Percentiles rank a stretch among this genome's conserved stretches.
Conservation (phyloP, 2,113 vertebrate species). For the Taxidea taxus region DNA sequence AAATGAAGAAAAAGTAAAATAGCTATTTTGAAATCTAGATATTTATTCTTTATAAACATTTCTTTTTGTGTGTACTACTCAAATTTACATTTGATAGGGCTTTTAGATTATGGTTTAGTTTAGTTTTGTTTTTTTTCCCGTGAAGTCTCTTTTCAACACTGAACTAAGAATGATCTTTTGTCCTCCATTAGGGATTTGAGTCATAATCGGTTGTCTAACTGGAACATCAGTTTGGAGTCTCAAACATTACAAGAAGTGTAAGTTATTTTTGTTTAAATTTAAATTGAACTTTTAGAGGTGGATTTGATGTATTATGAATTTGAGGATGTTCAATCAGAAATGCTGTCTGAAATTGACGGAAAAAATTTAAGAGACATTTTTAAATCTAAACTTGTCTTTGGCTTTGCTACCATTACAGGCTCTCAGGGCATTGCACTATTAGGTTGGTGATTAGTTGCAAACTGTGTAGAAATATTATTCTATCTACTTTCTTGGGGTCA, state of each 20-base stretch:
- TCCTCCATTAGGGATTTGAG: slow-evolving; percentile 84
- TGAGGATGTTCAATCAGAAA: not conserved
- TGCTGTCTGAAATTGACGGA: not conserved
- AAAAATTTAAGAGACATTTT: slow-evolving; percentile 1
- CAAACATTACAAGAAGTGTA: slow-evolving; percentile 87
- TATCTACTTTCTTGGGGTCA: not conserved
- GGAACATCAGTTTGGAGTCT: slow-evolving; percentile 81
- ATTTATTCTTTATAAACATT: not conserved
- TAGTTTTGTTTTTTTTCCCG: not conserved
- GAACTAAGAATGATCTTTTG: slow-evolving; percentile 33
- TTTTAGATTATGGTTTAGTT: not conserved
- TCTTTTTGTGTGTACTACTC: not conserved
- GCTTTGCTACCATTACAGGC: not conserved
- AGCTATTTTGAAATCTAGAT: slow-evolving; percentile 5
- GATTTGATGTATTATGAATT: not conserved
- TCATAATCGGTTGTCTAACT: slow-evolving; percentile 85
- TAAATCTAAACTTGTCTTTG: not conserved
- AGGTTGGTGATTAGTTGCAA: not conserved
- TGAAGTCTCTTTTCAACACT: not conserved
- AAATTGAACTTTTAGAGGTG: slow-evolving; percentile 16
- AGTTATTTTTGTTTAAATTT: slow-evolving; percentile 77
- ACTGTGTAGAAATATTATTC: not conserved
- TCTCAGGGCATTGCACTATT: not conserved
- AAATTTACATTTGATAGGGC: not conserved
- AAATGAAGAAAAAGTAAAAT: not conserved